Evolutionary conservation across 2,888 invertebrate genomes (phyloP).

Genomic region (Meloe dianella): DNA sequence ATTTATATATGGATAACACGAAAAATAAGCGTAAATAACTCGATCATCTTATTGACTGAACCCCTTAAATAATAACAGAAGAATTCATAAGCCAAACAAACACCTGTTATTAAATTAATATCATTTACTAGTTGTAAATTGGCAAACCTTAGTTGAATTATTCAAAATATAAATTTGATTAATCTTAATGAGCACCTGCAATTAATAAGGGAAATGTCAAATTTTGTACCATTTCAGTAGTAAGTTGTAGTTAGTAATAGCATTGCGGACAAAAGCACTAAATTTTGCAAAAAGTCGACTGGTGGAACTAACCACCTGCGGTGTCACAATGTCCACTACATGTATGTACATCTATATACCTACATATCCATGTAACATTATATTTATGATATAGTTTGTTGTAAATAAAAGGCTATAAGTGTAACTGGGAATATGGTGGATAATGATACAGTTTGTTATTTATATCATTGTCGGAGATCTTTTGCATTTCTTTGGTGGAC

Average conservation of each 20-base stretch:
- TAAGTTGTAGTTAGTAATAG: background rate
- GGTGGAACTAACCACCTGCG: background rate
- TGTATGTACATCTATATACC: background rate
- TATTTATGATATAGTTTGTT: constrained; percentile 2
- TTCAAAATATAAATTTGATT: constrained; percentile 1
- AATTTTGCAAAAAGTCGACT: background rate
- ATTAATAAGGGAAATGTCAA: background rate
- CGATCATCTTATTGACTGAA: background rate
- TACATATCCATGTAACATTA: background rate
- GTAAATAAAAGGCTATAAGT: background rate
- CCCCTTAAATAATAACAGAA: background rate
- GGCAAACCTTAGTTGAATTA: background rate
- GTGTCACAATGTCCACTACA: background rate
- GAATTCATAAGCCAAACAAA: background rate
- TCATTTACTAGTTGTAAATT: background rate
- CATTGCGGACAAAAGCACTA: background rate
- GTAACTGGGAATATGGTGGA: constrained; percentile 9
- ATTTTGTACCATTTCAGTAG: background rate
- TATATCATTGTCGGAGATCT: background rate
- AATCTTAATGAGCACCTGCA: background rate
- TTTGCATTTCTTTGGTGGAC: background rate
- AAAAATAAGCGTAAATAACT: background rate
- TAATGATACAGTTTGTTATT: background rate
- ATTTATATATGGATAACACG: background rate
- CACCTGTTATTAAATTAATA: background rate